Evolutionary conservation across 2,113 vertebrate genomes (phyloP).

Genomic region (Myocastor coypus): DNA sequence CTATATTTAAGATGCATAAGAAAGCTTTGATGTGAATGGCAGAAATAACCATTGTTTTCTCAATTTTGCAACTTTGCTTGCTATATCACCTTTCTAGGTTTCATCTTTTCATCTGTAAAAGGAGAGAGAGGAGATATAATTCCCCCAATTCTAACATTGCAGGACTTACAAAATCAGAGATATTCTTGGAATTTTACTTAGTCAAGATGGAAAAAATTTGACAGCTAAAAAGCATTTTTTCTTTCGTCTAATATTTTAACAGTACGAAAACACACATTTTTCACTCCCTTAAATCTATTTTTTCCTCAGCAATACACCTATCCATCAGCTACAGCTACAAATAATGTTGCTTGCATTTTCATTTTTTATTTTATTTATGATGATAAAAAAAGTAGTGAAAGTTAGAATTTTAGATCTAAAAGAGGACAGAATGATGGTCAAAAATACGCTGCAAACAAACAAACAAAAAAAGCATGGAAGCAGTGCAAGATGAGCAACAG

Average conservation of each 20-base stretch:
- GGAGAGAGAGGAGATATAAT: neutral
- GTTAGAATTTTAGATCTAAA: neutral
- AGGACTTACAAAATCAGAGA: neutral
- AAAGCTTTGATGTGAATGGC: neutral
- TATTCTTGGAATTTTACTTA: neutral
- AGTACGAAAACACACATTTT: neutral
- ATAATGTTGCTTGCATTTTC: neutral
- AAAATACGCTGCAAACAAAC: neutral
- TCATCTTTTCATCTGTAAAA: conserved; percentile 11
- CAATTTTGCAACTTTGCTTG: neutral
- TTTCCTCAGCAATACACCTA: neutral
- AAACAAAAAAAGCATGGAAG: neutral
- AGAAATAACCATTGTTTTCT: neutral
- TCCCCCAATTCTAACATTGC: neutral
- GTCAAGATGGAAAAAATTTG: neutral
- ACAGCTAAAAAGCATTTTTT: no score
- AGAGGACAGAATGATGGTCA: neutral
- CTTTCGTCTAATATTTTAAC: neutral
- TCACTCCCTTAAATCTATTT: neutral
- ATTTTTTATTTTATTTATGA: neutral
- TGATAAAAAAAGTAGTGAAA: neutral
- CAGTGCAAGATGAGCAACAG: neutral
- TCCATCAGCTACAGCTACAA: neutral
- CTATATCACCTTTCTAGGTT: neutral
- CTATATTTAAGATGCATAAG: conserved; percentile 9